These are phyloP conservation scores for Chrysotoxum bicinctum DNA, from an alignment of 2,888 invertebrate species.

Conservation along the genomic window DNA sequence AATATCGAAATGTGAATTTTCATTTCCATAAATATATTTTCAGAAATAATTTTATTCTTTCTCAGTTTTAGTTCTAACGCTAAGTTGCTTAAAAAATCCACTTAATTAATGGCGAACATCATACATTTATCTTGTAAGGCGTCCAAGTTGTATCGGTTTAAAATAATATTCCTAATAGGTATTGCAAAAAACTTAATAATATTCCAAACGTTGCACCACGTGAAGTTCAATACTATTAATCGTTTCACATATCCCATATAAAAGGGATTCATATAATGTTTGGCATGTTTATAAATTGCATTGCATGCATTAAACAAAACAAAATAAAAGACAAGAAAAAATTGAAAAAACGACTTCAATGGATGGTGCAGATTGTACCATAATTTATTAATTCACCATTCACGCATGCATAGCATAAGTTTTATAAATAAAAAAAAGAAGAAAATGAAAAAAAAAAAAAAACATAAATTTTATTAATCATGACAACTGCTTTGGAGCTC, in stretches of 20 bases:
- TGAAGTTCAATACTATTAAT: neutral
- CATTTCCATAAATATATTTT: no score
- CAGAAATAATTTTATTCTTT: no score
- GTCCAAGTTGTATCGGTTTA: neutral
- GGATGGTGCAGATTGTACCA: constrained; percentile 8
- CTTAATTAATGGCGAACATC: no score
- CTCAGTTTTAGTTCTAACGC: no score
- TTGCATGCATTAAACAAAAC: neutral
- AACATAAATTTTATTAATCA: constrained; percentile 68
- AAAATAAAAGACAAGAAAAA: neutral
- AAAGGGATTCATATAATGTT: neutral
- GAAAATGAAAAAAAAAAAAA: constrained; percentile 14
- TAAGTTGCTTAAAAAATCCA: no score
- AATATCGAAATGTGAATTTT: no score
- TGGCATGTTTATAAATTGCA: constrained; percentile 7
- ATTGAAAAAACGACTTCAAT: neutral
- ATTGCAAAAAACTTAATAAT: neutral
- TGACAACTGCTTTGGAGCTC: constrained; percentile 55
- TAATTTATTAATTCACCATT: constrained; percentile 15
- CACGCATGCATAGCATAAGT: constrained; percentile 23
- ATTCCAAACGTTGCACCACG: neutral
- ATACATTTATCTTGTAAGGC: no score
- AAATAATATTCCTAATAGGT: no score
- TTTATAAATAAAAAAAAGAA: neutral
- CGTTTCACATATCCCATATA: neutral